Conservation (phyloP, 2,888 invertebrate genomes). For the Troides helena region DNA sequence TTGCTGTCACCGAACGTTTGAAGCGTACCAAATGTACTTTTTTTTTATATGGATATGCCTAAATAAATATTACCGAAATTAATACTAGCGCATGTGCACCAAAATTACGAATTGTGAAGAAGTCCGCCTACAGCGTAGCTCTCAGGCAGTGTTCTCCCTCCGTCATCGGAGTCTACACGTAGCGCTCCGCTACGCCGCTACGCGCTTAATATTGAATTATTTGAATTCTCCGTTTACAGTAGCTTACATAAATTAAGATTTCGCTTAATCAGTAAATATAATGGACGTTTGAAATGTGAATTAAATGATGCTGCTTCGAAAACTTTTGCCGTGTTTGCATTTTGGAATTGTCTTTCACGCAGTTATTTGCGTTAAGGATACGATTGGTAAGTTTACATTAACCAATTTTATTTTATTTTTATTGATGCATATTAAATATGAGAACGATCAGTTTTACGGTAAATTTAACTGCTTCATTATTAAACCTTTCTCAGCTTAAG, state of each 20-base stretch:
- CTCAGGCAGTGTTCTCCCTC: conserved; percentile 56
- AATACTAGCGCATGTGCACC: conserved; percentile 65
- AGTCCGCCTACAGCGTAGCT: conserved; percentile 36
- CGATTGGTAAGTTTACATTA: conserved; percentile 60
- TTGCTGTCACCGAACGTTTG: too few relatives aligned
- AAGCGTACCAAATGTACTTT: too few relatives aligned
- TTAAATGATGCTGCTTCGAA: conserved; percentile 75
- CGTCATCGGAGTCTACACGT: conserved; percentile 48
- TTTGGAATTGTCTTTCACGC: conserved; percentile 78
- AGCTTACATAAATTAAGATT: conserved; percentile 10
- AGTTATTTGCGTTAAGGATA: conserved; percentile 78
- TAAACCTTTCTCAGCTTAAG: too few relatives aligned
- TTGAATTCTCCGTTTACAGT: conserved; percentile 8
- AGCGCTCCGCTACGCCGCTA: conserved; percentile 24
- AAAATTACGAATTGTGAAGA: conserved; percentile 45
- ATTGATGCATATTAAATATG: not conserved
- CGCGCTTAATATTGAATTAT: conserved; percentile 18
- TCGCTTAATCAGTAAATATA: conserved; percentile 48
- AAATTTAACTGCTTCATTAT: not conserved
- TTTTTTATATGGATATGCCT: not conserved
- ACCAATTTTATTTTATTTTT: not conserved
- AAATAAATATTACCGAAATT: not conserved
- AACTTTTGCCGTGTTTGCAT: conserved; percentile 75
- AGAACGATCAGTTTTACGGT: not conserved
- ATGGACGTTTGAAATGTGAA: conserved; percentile 60